phyloP scores from a whole-genome alignment of 2,797 vertebrate species.

The Tolypeutes matacus region DNA sequence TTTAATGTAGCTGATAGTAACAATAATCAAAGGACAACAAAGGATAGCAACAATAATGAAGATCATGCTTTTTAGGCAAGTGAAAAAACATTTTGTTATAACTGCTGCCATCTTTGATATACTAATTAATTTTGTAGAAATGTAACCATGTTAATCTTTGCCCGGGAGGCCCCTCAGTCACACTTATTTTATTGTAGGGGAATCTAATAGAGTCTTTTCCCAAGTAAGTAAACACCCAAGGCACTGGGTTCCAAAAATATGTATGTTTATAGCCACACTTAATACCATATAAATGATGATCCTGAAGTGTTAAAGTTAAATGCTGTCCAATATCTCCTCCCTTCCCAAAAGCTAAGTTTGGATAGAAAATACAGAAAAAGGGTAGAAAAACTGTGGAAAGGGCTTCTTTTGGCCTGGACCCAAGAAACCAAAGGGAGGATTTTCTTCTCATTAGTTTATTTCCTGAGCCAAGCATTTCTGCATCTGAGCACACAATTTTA shows the following conservation, averaged over 20 bases:
- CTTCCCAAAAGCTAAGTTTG: not conserved
- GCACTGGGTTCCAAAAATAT: not conserved
- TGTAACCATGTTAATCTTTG: not conserved
- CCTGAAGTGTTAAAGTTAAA: not conserved
- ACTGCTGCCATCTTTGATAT: not conserved
- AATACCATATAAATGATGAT: not conserved
- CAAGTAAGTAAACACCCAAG: not conserved
- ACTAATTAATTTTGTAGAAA: conserved; percentile 39
- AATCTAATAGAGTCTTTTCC: not conserved
- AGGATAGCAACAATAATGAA: not conserved
- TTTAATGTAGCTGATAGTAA: not conserved
- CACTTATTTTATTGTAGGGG: not conserved
- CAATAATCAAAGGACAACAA: not conserved
- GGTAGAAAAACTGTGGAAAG: not conserved
- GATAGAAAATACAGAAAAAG: not conserved
- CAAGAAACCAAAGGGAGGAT: not conserved
- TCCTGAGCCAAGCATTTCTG: conserved; percentile 13
- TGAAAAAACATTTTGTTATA: conserved; percentile 14
- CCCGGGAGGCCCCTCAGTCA: not conserved
- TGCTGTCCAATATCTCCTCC: not conserved
- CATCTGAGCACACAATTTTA: not conserved
- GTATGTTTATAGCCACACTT: not conserved
- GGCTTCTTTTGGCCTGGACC: not conserved
- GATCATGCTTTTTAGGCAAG: not conserved
- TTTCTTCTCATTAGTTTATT: not conserved